phyloP scores from a whole-genome alignment of 2,888 invertebrate species.

The Cylindroiulus punctatus region DNA sequence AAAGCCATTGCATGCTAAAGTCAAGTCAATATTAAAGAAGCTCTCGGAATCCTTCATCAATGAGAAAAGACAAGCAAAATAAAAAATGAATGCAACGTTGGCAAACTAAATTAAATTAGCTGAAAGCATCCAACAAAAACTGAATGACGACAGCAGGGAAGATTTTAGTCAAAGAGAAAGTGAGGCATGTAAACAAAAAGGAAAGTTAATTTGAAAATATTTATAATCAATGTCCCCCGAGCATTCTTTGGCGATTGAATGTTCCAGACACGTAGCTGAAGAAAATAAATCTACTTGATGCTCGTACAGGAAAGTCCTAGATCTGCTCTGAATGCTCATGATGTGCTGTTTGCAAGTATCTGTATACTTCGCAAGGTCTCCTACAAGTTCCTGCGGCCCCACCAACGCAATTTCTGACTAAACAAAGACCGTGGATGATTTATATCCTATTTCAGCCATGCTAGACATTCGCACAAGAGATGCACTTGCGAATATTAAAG shows the following conservation, averaged over 20 bases:
- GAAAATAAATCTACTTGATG: neutral
- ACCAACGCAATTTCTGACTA: neutral
- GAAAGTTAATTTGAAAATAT: conserved; percentile 24
- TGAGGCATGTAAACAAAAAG: conserved; percentile 3
- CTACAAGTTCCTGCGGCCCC: neutral
- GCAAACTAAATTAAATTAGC: neutral
- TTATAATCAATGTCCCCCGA: conserved; percentile 16
- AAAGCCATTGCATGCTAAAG: neutral
- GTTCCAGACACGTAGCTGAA: neutral
- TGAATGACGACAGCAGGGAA: neutral
- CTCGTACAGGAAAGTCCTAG: neutral
- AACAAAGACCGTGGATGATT: neutral
- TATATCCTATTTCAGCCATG: neutral
- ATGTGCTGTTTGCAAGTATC: neutral
- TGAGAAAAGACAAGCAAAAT: too few relatives aligned
- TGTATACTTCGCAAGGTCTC: neutral
- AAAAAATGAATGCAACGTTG: neutral
- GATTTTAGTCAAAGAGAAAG: neutral
- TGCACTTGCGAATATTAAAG: neutral
- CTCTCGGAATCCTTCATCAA: too few relatives aligned
- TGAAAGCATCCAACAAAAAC: neutral
- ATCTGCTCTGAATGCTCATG: neutral
- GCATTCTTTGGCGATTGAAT: neutral
- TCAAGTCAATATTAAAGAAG: conserved; percentile 5
- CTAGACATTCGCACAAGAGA: neutral